phyloP scores from a whole-genome alignment of 1,140 invertebrate species.

The Diabrotica virgifera region DNA sequence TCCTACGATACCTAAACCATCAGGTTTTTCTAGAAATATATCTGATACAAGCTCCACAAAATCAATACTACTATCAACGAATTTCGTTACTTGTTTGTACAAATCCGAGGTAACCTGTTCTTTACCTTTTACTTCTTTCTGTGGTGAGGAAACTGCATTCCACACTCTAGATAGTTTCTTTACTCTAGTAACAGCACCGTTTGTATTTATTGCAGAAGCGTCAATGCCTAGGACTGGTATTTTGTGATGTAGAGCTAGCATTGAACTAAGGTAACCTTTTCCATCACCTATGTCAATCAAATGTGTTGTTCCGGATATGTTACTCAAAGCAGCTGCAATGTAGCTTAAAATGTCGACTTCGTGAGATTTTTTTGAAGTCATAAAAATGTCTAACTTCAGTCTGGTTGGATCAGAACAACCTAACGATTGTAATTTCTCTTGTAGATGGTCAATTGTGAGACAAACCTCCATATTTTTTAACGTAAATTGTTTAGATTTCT shows the following conservation, averaged over 20 bases:
- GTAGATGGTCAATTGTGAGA: constrained; percentile 44
- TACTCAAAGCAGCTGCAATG: constrained; percentile 38
- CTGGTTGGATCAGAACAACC: constrained; percentile 30
- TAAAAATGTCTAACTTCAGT: constrained; percentile 58
- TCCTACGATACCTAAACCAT: constrained; percentile 63
- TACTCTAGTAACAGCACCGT: constrained; percentile 61
- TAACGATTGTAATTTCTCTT: constrained; percentile 47
- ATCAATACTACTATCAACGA: constrained; percentile 52
- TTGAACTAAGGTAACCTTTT: constrained; percentile 77
- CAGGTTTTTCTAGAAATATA: constrained; percentile 47
- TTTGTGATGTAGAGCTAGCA: constrained; percentile 66
- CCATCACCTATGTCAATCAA: constrained; percentile 85
- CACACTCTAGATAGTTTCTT: constrained; percentile 57
- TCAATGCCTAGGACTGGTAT: constrained; percentile 78
- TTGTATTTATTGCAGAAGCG: constrained; percentile 61
- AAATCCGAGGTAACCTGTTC: constrained; percentile 29
- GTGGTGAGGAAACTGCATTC: constrained; percentile 45
- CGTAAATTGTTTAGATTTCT: constrained; percentile 40
- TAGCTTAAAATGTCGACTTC: constrained; percentile 66
- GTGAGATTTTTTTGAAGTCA: constrained; percentile 78
- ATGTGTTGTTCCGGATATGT: constrained; percentile 46
- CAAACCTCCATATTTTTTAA: constrained; percentile 49
- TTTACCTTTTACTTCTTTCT: constrained; percentile 23
- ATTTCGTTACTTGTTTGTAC: constrained; percentile 52
- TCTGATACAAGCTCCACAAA: constrained; percentile 51